phyloP scores from a whole-genome alignment of 2,797 vertebrate species.

The Pachyuromys duprasi region DNA sequence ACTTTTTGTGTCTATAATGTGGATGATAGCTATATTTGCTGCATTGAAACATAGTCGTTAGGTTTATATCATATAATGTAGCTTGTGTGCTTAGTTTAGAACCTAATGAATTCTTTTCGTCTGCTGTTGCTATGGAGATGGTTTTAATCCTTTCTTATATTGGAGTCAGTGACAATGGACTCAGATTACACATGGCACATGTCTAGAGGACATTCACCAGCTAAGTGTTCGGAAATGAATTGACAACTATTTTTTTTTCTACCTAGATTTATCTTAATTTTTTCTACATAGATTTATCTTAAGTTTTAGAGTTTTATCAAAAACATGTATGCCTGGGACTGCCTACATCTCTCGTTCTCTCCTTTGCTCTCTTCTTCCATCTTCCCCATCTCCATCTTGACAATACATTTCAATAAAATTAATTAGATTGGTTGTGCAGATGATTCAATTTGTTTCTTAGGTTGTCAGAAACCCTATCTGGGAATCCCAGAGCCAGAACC shows the following conservation, averaged over 20 bases:
- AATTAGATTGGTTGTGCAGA: slow-evolving; percentile 23
- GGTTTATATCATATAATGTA: background rate
- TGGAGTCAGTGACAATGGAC: background rate
- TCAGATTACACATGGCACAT: background rate
- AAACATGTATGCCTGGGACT: background rate
- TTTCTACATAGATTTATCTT: background rate
- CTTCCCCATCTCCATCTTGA: background rate
- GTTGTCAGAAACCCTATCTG: slow-evolving; percentile 46
- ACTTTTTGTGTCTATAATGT: slow-evolving; percentile 11
- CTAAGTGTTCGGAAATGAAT: slow-evolving; percentile 37
- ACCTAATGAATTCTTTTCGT: slow-evolving; percentile 14
- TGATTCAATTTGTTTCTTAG: slow-evolving; percentile 27
- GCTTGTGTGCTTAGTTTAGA: background rate
- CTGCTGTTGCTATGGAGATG: slow-evolving; percentile 17
- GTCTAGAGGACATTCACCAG: background rate
- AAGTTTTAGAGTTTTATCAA: background rate
- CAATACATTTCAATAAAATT: slow-evolving; percentile 37
- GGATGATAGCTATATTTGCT: background rate
- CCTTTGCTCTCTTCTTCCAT: background rate
- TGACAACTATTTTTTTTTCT: background rate
- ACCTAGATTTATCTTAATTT: background rate
- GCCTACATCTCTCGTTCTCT: background rate
- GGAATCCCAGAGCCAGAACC: background rate
- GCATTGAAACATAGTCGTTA: slow-evolving; percentile 21
- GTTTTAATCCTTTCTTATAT: background rate